These are phyloP conservation scores for Lamellibrachia satsuma DNA, from an alignment of 2,888 invertebrate genomes.

Conservation along the genomic window DNA sequence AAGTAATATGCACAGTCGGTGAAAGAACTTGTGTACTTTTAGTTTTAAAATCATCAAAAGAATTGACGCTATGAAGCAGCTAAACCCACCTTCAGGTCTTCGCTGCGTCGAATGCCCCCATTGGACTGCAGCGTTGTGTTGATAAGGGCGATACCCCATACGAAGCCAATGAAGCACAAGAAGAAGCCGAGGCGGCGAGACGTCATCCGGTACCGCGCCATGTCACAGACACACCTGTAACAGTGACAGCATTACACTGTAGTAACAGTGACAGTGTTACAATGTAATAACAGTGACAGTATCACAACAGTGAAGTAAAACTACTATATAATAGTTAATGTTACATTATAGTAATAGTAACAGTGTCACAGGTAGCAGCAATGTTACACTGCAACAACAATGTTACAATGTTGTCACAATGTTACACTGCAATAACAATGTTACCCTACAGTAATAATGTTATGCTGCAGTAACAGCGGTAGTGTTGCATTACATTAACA, in stretches of 20 bases:
- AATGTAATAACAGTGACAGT: not conserved
- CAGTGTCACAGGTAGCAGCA: not conserved
- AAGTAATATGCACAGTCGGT: no score
- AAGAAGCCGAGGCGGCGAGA: constrained; percentile 42
- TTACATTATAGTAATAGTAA: not conserved
- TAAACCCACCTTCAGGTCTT: constrained; percentile 43
- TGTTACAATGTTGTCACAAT: not conserved
- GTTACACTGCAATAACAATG: not conserved
- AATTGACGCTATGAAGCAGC: not conserved
- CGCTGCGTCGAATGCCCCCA: constrained; percentile 37
- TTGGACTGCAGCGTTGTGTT: constrained; percentile 44
- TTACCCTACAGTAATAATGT: not conserved
- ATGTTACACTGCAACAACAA: not conserved
- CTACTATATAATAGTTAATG: not conserved
- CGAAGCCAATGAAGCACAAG: constrained; percentile 40
- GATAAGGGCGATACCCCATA: constrained; percentile 46
- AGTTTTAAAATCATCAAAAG: not conserved
- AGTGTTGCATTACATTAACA: not conserved
- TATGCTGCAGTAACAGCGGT: not conserved
- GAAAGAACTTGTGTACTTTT: not conserved
- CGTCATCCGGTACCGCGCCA: not conserved
- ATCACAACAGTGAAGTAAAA: not conserved
- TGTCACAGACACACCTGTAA: not conserved
- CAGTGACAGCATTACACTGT: not conserved
- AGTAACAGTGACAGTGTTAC: not conserved